phyloP scores from a whole-genome alignment of 2,797 vertebrate species.

The Acestrorhynchus altus region DNA sequence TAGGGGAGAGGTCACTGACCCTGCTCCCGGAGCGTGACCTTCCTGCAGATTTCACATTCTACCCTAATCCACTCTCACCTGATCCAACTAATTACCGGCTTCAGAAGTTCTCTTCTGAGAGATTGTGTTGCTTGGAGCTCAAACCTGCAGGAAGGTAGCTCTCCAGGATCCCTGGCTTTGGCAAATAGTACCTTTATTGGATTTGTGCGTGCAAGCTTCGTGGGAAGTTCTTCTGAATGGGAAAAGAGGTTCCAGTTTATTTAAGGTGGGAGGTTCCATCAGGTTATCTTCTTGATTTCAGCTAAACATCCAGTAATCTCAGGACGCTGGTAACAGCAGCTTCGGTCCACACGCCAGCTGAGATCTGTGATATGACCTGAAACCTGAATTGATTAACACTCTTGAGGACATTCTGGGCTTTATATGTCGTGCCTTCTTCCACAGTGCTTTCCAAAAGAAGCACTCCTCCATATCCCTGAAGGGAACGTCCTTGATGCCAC shows the following conservation, averaged over 20 bases:
- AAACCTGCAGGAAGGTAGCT: too few relatives aligned
- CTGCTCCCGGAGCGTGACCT: too few relatives aligned
- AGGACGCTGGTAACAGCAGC: neutral
- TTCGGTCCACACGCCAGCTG: neutral
- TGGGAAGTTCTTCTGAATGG: neutral
- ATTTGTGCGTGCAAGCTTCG: neutral
- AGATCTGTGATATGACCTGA: neutral
- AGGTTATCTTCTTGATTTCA: neutral
- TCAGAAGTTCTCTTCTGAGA: too few relatives aligned
- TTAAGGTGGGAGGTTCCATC: neutral
- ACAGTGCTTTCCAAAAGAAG: neutral
- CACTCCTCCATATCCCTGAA: neutral
- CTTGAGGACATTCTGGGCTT: neutral
- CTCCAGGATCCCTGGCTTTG: too few relatives aligned
- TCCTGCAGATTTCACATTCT: too few relatives aligned
- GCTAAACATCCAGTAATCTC: neutral
- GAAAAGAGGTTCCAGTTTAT: neutral
- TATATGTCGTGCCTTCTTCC: neutral
- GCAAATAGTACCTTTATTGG: too few relatives aligned
- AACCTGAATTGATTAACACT: neutral
- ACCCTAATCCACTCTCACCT: too few relatives aligned
- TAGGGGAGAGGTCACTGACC: too few relatives aligned
- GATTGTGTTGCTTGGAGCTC: too few relatives aligned
- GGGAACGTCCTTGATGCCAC: neutral
- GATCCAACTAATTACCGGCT: too few relatives aligned